phyloP scores from a whole-genome alignment of 2,113 vertebrate species.

The Tachuris rubrigastra region DNA sequence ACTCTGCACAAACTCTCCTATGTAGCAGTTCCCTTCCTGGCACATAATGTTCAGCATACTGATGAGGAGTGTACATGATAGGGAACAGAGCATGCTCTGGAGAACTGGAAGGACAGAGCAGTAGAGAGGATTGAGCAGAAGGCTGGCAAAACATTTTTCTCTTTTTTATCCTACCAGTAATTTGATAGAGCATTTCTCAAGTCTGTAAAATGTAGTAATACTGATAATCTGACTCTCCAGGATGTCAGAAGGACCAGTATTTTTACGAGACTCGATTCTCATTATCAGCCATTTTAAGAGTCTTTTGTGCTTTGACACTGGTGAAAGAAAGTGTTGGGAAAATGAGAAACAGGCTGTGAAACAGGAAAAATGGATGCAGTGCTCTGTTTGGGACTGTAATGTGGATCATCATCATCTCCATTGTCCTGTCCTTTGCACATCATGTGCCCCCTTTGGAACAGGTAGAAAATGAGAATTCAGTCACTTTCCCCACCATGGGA shows the following conservation, averaged over 20 bases:
- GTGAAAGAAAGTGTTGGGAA: not conserved
- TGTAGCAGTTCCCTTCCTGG: slow-evolving; percentile 18
- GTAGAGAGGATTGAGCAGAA: not conserved
- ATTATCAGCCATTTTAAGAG: not conserved
- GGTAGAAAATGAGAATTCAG: not conserved
- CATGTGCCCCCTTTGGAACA: not conserved
- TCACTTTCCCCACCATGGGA: not conserved
- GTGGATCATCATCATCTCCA: not conserved
- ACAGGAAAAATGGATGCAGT: not conserved
- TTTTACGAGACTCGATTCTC: not conserved
- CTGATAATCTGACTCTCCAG: not conserved
- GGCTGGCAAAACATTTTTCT: not conserved
- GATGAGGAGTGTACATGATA: not conserved
- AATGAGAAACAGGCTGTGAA: not conserved
- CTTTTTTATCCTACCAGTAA: not conserved
- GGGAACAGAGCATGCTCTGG: slow-evolving; percentile 27
- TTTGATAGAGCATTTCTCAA: not conserved
- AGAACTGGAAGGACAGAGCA: not conserved
- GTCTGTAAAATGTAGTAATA: not conserved
- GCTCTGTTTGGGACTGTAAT: not conserved
- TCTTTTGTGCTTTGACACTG: not conserved
- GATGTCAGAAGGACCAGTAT: not conserved
- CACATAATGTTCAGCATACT: slow-evolving; percentile 37
- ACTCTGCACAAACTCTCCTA: slow-evolving; percentile 19
- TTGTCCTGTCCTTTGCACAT: not conserved